Evolutionary conservation across 1,140 invertebrate species (phyloP).

Genomic region (Cyphomyrmex costatus): DNA sequence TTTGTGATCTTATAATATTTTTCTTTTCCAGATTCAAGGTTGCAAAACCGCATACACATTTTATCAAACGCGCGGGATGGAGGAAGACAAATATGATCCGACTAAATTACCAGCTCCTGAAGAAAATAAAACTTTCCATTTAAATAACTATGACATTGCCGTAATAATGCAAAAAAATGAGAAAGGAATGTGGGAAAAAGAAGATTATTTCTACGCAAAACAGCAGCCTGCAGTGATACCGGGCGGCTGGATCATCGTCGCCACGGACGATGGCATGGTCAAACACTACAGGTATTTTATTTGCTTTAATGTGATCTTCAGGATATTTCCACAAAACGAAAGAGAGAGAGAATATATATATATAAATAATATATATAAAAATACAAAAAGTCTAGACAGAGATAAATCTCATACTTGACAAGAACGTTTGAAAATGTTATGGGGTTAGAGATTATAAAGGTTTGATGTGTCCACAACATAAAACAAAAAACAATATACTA

Average conservation of each 20-base stretch:
- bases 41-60: conserved; percentile 80
- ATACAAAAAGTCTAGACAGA: background rate
- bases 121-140: conserved; percentile 74
- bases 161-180: conserved; percentile 78
- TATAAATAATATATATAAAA: background rate
- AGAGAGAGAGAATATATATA: too few relatives aligned
- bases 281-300: conserved; percentile 78
- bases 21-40: conserved; percentile 80
- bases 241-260: conserved; percentile 83
- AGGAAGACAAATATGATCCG: conserved; percentile 81
- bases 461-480: background rate
- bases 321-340: background rate
- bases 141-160: conserved; percentile 82
- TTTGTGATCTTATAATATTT: conserved; percentile 14
- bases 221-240: conserved; percentile 71
- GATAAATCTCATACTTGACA: background rate
- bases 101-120: conserved; percentile 83
- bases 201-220: conserved; percentile 80
- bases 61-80: conserved; percentile 73
- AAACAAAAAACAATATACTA: background rate
- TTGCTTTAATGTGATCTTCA: background rate
- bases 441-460: background rate
- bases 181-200: conserved; percentile 79
- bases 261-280: conserved; percentile 78
- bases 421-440: background rate